phyloP scores from a whole-genome alignment of 1,140 invertebrate genomes.

The Popillia japonica region DNA sequence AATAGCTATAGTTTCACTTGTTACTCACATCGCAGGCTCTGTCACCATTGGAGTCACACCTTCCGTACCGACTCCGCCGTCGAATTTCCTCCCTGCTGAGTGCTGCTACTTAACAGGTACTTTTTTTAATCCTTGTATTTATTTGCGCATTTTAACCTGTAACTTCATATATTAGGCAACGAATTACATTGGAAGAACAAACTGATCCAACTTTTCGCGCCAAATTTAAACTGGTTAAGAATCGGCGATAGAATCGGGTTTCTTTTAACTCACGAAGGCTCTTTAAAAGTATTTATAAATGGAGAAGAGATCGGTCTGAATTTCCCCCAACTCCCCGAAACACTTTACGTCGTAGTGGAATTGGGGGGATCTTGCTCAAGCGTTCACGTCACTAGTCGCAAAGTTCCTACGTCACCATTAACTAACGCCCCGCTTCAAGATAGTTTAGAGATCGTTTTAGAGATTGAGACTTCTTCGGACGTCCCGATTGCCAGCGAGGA shows the following conservation, averaged over 20 bases:
- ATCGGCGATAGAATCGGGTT: constrained; percentile 76
- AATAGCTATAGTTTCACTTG: constrained; percentile 71
- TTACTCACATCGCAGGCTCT: constrained; percentile 76
- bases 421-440: constrained; percentile 70
- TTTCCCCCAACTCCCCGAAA: constrained; percentile 54
- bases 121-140: no score
- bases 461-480: constrained; percentile 60
- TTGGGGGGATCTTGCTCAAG: constrained; percentile 55
- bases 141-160: constrained; percentile 52
- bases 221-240: constrained; percentile 81
- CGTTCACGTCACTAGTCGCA: constrained; percentile 57
- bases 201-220: constrained; percentile 70
- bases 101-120: constrained; percentile 74
- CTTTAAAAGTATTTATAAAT: constrained; percentile 75
- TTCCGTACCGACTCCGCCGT: constrained; percentile 65
- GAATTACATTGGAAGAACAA: constrained; percentile 71
- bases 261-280: constrained; percentile 68
- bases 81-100: constrained; percentile 66
- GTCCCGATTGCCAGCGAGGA: constrained; percentile 52
- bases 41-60: constrained; percentile 81
- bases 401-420: constrained; percentile 64
- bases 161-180: constrained; percentile 65
- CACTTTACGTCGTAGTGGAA: constrained; percentile 54
- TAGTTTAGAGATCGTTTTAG: constrained; percentile 69
- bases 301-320: constrained; percentile 76